Evolutionary conservation across 1,140 invertebrate genomes (phyloP), one percentile per base, ranked within the genome.

Genomic region (Ips nitidus): DNA sequence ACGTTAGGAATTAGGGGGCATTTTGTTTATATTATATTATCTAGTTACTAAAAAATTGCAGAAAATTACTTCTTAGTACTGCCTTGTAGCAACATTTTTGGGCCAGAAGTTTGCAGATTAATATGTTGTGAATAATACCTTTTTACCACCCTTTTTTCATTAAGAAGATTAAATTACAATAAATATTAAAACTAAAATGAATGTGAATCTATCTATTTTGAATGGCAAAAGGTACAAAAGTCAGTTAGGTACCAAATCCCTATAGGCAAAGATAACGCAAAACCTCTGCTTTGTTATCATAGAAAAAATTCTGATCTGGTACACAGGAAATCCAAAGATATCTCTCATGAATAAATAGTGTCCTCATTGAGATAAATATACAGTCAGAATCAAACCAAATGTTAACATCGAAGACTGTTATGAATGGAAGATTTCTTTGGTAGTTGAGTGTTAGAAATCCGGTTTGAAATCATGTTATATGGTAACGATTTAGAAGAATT

Each of bases 291-390:
- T 50, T 50, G 45, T 2, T 55, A 38, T 55, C 52, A 55, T 38
- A 8, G 37, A 61, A 36, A 47, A 37, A 37, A n/a, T 37, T 61
- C 47, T 50, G 59, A 61, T 61, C 59, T 37, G n/a, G 4, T 37
- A 38, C n/a, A 61, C 42, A 61, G 59, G 59, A 61, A 61, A 61
- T 50, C 43, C 59, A 47, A 43, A 61, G 59, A 36, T 61, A 47
- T 50, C 59, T 22, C 22, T 6, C 43, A 61, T 47, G 59, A 61
- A 61, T 61, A 61, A 61, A 61, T 61, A 61, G 37, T 37, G 37
- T 58, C 1, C 37, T 58, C 39, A 40, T 5, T 58, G 56, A 58
- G 56, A 58, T 58, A 58, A 58, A 41, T 22, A 22, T 22, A 22
- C 22, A 22, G 22, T 22, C 22, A 22, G 36, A 53, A 4, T 4